Evolutionary conservation across 1,140 invertebrate species (phyloP).

Genomic region (Andricus grossulariae): DNA sequence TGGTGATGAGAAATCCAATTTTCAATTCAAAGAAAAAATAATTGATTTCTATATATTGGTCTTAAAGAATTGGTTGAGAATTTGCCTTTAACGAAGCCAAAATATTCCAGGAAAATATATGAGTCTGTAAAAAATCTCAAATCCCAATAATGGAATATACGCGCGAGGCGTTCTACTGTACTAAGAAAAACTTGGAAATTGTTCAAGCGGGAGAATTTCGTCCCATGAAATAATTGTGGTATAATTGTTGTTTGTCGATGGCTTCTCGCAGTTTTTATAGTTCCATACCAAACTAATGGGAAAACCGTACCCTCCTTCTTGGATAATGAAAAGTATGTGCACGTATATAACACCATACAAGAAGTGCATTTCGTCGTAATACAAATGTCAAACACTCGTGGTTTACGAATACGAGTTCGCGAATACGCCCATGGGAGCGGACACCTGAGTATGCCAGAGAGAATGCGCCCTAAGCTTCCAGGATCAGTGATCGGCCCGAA

Average conservation of each 20-base stretch:
- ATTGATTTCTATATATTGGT: too few relatives aligned
- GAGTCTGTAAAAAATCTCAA: too few relatives aligned
- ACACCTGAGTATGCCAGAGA: slow-evolving; percentile 68
- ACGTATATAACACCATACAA: slow-evolving; percentile 35
- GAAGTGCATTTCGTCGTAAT: slow-evolving; percentile 68
- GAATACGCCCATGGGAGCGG: slow-evolving; percentile 61
- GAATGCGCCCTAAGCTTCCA: slow-evolving; percentile 52
- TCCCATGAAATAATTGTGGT: slow-evolving; percentile 12
- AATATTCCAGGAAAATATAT: too few relatives aligned
- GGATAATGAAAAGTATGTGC: slow-evolving; percentile 18
- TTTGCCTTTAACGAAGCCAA: too few relatives aligned
- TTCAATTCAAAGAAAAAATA: too few relatives aligned
- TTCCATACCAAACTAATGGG: slow-evolving; percentile 35
- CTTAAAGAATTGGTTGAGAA: too few relatives aligned
- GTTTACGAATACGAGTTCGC: slow-evolving; percentile 45
- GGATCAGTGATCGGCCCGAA: slow-evolving; percentile 51
- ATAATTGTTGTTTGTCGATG: slow-evolving; percentile 12
- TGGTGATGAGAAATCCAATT: too few relatives aligned
- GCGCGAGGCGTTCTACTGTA: too few relatives aligned
- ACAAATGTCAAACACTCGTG: slow-evolving; percentile 69
- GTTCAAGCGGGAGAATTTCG: slow-evolving; percentile 3
- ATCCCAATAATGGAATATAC: too few relatives aligned
- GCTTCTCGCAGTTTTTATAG: slow-evolving; percentile 34
- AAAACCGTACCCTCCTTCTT: slow-evolving; percentile 18
- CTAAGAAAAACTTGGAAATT: too few relatives aligned